Base-by-base conservation (phyloP, 2,113 vertebrate species). In the Conger conger region DNA sequence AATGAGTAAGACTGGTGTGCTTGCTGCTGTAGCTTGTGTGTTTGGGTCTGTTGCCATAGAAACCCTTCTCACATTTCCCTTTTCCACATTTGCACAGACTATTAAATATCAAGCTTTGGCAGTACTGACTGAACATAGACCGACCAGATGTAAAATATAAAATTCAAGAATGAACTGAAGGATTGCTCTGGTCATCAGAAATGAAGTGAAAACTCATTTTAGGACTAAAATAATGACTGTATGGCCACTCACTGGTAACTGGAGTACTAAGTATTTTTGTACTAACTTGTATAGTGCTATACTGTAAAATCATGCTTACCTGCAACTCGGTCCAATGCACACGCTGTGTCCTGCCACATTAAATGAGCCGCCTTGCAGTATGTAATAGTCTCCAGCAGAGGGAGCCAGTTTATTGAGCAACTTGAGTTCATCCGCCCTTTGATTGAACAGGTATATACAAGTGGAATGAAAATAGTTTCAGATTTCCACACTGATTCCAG, bases 1-100 rank as follows among this genome's bases (percentile, higher is more conserved):
- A 4, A 4, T 92, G 89, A 90, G 87, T 92, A 88, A 90, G 86
- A 87, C 42, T 77, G 83, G 81, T 83, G 45, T 60, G 42, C 53
- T 76, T 68, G 77, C 83, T 30, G 40, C 85, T 89, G 87, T 87
- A 82, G 73, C 84, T 63, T 85, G 76, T 90, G 2, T 93, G 88
- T 92, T 93, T 92, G 33, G 79, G 60, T 57, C 78, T 30, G 90
- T 90, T 86, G 86, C 40, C 88, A 88, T 90, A 1, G 91, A 84
- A 90, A 89, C 82, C 3, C 20, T 5, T 42, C 89, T 91, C 83
- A 87, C 60, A 85, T 92, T 91, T 86, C 88, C 60, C 50, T 84
- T 88, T 85, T 87, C 88, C 83, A 88, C 83, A 79, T 87, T 87
- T 53, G 35, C 81, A 40, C 36, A 40, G 79, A 30, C 53, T 18